phyloP scores from a whole-genome alignment of 2,113 vertebrate genomes.

The Nerophis ophidion region DNA sequence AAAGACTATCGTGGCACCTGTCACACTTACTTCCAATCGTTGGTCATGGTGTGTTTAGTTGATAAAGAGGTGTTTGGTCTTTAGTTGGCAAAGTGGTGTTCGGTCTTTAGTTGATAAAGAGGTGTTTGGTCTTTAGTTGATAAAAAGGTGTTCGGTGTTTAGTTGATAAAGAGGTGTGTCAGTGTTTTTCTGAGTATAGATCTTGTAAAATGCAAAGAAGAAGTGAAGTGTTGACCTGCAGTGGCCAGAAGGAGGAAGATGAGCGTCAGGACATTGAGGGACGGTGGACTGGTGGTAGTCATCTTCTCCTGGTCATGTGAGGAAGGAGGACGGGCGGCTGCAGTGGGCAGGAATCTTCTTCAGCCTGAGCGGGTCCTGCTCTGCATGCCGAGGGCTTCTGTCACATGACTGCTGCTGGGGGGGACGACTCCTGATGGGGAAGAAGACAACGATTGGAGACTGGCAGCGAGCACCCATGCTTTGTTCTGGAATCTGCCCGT shows the following conservation, averaged over 20 bases:
- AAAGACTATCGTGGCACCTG: too few relatives aligned
- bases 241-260: slow-evolving; percentile 82
- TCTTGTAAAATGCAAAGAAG: too few relatives aligned
- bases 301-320: slow-evolving; percentile 87
- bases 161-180: too few relatives aligned
- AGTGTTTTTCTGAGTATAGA: too few relatives aligned
- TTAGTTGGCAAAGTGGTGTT: too few relatives aligned
- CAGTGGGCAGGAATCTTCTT: slow-evolving; percentile 43
- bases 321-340: slow-evolving; percentile 51
- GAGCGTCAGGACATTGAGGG: slow-evolving; percentile 84
- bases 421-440: slow-evolving; percentile 56
- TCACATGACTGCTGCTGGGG: slow-evolving; percentile 67
- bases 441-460: slow-evolving; percentile 30
- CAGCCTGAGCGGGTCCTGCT: slow-evolving; percentile 67
- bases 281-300: slow-evolving; percentile 88
- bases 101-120: too few relatives aligned
- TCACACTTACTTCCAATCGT: too few relatives aligned
- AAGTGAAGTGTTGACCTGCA: slow-evolving; percentile 71
- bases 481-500: slow-evolving; percentile 23
- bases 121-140: too few relatives aligned
- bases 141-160: too few relatives aligned
- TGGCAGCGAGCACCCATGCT: slow-evolving; percentile 18
- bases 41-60: too few relatives aligned
- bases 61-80: too few relatives aligned
- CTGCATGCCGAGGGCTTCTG: slow-evolving; percentile 44